Percentiles rank a stretch among this genome's conserved stretches.
These are phyloP conservation scores for Myoxocephalus aenaeus DNA, from an alignment of 2,797 vertebrate species.

Conservation along the genomic window DNA sequence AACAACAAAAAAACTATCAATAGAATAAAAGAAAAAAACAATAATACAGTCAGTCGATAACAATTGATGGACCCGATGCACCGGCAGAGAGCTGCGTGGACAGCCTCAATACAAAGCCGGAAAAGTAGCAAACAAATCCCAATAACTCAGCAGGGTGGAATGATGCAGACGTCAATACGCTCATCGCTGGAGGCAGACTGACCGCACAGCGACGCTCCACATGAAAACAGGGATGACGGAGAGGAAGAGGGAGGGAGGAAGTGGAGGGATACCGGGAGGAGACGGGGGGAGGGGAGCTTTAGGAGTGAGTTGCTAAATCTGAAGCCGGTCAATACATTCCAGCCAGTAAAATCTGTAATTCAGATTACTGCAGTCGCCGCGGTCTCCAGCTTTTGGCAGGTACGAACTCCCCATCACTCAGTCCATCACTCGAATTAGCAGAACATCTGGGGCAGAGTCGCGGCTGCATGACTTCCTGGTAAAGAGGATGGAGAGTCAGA, in stretches of 20 bases:
- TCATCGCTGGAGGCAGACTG: constrained; percentile 74
- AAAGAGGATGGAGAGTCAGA: constrained; percentile 53
- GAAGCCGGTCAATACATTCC: constrained; percentile 70
- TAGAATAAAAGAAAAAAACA: constrained; percentile 46
- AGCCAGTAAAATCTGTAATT: constrained; percentile 75
- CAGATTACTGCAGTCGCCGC: constrained; percentile 68
- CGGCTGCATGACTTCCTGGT: constrained; percentile 15
- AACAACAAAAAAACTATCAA: constrained; percentile 26
- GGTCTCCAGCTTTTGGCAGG: constrained; percentile 57
- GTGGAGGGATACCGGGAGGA: constrained; percentile 16
- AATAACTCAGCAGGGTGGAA: constrained; percentile 80
- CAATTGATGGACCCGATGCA: constrained; percentile 44
- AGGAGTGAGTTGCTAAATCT: constrained; percentile 73
- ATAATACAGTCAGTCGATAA: constrained; percentile 58
- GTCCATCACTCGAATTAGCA: constrained; percentile 19
- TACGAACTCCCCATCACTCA: constrained; percentile 24
- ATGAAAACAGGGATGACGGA: constrained; percentile 41
- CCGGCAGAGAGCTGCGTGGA: constrained; percentile 16
- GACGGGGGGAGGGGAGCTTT: constrained; percentile 54
- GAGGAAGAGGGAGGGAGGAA: constrained; percentile 4
- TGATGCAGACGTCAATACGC: constrained; percentile 76
- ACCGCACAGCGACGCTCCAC: constrained; percentile 25
- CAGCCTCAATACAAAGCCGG: constrained; percentile 38
- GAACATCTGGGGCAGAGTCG: constrained; percentile 38
- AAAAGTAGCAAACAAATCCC: constrained; percentile 64